Evolutionary conservation across 2,113 vertebrate genomes (phyloP).

Genomic region (Campylorhamphus procurvoides): DNA sequence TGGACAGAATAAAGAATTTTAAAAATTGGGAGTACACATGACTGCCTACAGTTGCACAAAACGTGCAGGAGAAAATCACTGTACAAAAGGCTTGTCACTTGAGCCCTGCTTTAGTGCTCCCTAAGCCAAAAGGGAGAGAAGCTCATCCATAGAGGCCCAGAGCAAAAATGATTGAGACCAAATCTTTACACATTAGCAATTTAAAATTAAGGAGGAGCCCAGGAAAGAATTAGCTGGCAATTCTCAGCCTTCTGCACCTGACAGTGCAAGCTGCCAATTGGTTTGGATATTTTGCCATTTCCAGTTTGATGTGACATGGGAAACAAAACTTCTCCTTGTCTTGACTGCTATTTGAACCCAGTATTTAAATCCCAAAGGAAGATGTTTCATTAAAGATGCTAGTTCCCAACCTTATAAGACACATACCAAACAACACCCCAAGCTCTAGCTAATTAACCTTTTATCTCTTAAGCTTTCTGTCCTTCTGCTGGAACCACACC

Average conservation of each 20-base stretch:
- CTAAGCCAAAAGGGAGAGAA: not conserved
- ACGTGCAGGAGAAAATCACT: not conserved
- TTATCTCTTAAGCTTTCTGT: constrained; percentile 5
- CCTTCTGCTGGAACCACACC: not conserved
- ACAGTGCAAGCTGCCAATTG: not conserved
- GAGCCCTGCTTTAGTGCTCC: not conserved
- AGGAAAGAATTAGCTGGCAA: not conserved
- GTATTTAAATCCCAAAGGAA: constrained; percentile 1
- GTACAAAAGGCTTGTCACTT: not conserved
- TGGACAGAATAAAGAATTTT: not conserved
- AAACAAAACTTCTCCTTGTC: constrained; percentile 13
- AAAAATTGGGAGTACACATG: not conserved
- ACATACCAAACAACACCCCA: not conserved
- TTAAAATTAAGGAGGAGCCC: not conserved
- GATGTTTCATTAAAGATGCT: not conserved
- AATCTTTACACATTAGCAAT: not conserved
- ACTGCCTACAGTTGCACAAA: constrained; percentile 11
- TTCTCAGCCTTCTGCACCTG: constrained; percentile 41
- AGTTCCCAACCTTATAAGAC: not conserved
- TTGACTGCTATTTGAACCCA: constrained; percentile 24
- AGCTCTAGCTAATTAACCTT: constrained; percentile 11
- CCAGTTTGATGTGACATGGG: constrained; percentile 13
- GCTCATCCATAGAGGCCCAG: not conserved
- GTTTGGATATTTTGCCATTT: not conserved
- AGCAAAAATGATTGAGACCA: not conserved